Base-by-base conservation (phyloP, 2,113 vertebrate genomes). In the Platysteira castanea region DNA sequence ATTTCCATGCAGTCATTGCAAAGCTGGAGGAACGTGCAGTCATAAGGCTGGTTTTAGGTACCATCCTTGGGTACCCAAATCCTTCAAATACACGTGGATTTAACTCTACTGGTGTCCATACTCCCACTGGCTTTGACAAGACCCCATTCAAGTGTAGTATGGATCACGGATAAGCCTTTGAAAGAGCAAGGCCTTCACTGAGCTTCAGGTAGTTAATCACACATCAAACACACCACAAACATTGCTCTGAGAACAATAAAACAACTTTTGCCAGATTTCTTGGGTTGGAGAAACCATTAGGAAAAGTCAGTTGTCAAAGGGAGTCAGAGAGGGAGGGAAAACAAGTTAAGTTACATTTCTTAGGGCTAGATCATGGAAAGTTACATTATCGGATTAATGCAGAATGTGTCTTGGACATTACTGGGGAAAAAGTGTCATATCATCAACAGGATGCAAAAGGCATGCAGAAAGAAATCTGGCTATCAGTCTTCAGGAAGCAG, bases 391-490 rank as follows among this genome's bases (percentile, higher is more conserved):
- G 28, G 93, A 96, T 96, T 86, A 96, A 92, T 81, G 87, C 92
- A 93, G 90, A 81, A 90, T 46, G 70, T 88, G 76, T 93, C 92
- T 97, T 95, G 96, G 96, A 96, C 95, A 71, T 81, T 85, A 82
- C 77, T 89, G 71, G 82, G 94, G 93, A 54, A 96, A 94, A 97
- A 89, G 84, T 93, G 78, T 96, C 71, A 28, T 63, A 92, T 46
- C 92, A 75, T 90, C 79, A 94, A 95, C 92, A 96, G 96, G 93
- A 95, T 94, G 92, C 93, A 96, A 90, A 77, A 91, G 84, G 95
- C 96, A 96, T 93, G 93, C 90, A 96, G 93, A 94, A 96, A 95
- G 95, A 96, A 97, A 97, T 94, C 92, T 96, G 96, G 95, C 96
- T 92, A 90, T 92, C 73, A 18, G 92, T 91, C 90, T 96, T 93